Evolutionary conservation across 2,113 vertebrate species (phyloP).

Genomic region (Holacanthus passer): DNA sequence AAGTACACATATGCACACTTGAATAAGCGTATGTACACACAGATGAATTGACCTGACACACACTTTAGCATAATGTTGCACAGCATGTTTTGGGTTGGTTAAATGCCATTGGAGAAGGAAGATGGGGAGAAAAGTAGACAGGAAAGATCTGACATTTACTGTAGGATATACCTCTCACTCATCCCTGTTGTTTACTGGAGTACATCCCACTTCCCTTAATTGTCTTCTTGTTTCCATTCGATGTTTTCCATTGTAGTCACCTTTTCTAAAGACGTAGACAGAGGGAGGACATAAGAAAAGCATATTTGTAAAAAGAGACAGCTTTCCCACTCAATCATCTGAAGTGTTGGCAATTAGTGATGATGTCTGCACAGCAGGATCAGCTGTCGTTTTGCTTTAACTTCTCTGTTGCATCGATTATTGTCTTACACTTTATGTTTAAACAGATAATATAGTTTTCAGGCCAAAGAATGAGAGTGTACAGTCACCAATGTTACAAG

Average conservation of each 20-base stretch:
- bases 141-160: slow-evolving; percentile 4
- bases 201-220: slow-evolving; percentile 2
- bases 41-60: slow-evolving; percentile 17
- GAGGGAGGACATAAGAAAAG: neutral
- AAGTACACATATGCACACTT: slow-evolving; percentile 21
- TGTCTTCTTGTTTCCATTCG: slow-evolving; percentile 1
- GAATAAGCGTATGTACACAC: slow-evolving; percentile 17
- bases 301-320: slow-evolving; percentile 10
- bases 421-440: neutral
- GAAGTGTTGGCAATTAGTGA: neutral
- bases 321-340: slow-evolving; percentile 1
- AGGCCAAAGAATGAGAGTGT: neutral
- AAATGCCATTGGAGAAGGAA: too few relatives aligned
- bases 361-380: neutral
- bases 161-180: neutral
- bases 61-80: slow-evolving; percentile 1
- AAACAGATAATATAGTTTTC: neutral
- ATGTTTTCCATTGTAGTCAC: neutral
- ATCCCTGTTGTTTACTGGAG: slow-evolving; percentile 7
- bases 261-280: neutral
- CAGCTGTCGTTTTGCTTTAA: neutral
- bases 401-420: neutral
- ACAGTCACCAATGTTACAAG: neutral
- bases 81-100: neutral
- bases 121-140: neutral